Evolutionary conservation across 2,888 invertebrate species (phyloP).

Genomic region (Lydus trimaculatus): DNA sequence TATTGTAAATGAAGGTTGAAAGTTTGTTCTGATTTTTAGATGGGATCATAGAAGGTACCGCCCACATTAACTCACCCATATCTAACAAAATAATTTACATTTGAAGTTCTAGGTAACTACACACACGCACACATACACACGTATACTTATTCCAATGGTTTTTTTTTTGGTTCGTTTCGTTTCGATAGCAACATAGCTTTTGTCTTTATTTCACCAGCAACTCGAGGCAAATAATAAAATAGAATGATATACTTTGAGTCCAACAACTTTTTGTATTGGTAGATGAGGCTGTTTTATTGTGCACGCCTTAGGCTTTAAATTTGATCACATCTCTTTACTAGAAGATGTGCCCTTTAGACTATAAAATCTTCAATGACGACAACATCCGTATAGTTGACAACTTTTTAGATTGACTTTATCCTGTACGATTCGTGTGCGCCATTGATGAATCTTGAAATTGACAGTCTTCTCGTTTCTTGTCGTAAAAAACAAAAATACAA

Average conservation of each 20-base stretch:
- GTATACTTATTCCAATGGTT: neutral
- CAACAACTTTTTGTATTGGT: neutral
- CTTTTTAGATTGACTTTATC: constrained; percentile 3
- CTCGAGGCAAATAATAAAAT: neutral
- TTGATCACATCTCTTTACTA: constrained; percentile 1
- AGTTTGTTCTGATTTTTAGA: neutral
- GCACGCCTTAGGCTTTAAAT: constrained; percentile 1
- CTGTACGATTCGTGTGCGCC: neutral
- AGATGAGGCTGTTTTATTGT: neutral
- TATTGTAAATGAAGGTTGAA: neutral
- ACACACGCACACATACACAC: neutral
- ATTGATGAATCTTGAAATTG: constrained; percentile 1
- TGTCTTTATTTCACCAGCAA: neutral
- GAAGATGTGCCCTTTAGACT: constrained; percentile 2
- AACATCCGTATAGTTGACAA: neutral
- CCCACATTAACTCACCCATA: neutral
- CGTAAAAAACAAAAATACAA: neutral
- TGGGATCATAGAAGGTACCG: neutral
- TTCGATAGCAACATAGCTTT: neutral
- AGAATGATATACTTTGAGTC: neutral
- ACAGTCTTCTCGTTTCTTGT: neutral
- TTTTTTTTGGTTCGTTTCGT: neutral
- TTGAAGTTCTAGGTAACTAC: neutral
- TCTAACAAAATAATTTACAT: neutral
- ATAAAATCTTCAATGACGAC: constrained; percentile 5